Conservation (phyloP, 2,888 invertebrate species). For the Apamea crenata region DNA sequence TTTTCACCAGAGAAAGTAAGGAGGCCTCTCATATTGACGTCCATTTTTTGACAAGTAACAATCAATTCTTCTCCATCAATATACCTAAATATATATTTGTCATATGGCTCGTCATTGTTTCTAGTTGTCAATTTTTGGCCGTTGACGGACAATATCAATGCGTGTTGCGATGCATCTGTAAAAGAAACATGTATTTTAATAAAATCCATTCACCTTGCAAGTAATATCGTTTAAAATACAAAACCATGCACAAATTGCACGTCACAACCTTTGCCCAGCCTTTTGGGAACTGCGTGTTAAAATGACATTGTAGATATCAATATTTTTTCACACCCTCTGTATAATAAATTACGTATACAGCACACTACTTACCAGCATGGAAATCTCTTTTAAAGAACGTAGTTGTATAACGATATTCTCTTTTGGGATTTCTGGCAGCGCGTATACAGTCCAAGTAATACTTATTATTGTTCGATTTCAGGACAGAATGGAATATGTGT, state of each 20-base stretch:
- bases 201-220: not conserved
- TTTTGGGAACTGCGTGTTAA: not conserved
- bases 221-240: not conserved
- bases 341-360: not conserved
- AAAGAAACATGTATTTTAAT: not conserved
- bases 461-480: conserved; percentile 26
- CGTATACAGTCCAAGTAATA: conserved; percentile 36
- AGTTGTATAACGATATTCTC: conserved; percentile 36
- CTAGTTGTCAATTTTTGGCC: conserved; percentile 1
- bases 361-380: conserved; percentile 16
- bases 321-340: too few species aligned
- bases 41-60: conserved; percentile 24
- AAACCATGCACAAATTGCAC: not conserved
- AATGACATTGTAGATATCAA: too few species aligned
- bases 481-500: not conserved
- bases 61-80: not conserved
- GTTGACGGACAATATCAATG: conserved; percentile 2
- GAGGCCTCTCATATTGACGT: not conserved
- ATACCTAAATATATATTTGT: conserved; percentile 1
- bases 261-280: too few species aligned
- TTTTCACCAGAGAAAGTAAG: rapidly evolving
- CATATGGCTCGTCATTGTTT: too few species aligned
- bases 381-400: conserved; percentile 17
- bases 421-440: rapidly evolving
- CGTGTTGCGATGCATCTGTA: conserved; percentile 1